Conservation (phyloP, 2,113 vertebrate species). For the Sitta europaea region DNA sequence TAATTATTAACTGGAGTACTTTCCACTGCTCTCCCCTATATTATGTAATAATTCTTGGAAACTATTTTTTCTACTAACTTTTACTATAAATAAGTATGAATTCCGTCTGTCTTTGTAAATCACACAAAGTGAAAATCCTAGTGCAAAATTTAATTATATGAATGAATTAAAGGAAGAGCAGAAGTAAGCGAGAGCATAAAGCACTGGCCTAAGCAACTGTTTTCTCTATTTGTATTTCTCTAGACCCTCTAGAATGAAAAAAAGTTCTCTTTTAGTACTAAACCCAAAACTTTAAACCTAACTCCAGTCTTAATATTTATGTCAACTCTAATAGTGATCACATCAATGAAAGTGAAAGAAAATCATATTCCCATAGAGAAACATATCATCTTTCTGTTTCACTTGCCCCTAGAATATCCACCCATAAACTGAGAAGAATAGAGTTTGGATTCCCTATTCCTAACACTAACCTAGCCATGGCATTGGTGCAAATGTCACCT, state of each 20-base stretch:
- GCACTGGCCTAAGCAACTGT: background rate
- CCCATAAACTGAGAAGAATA: background rate
- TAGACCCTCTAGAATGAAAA: background rate
- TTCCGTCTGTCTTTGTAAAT: background rate
- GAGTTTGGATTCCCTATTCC: background rate
- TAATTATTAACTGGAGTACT: background rate
- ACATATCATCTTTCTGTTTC: background rate
- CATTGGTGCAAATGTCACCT: background rate
- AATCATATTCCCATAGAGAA: background rate
- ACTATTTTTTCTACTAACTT: background rate
- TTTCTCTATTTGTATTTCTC: background rate
- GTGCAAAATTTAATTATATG: background rate
- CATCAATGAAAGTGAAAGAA: background rate
- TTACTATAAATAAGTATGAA: background rate
- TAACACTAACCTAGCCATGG: background rate
- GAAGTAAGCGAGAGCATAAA: background rate
- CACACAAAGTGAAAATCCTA: background rate
- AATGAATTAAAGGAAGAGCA: background rate
- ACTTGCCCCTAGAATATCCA: background rate
- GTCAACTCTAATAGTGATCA: background rate
- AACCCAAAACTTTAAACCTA: background rate
- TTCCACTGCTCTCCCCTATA: background rate
- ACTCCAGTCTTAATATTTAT: background rate
- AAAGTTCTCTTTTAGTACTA: background rate
- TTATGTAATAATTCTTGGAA: background rate